Evolutionary conservation across 2,113 vertebrate species (phyloP).

Genomic region (Tachycineta bicolor): DNA sequence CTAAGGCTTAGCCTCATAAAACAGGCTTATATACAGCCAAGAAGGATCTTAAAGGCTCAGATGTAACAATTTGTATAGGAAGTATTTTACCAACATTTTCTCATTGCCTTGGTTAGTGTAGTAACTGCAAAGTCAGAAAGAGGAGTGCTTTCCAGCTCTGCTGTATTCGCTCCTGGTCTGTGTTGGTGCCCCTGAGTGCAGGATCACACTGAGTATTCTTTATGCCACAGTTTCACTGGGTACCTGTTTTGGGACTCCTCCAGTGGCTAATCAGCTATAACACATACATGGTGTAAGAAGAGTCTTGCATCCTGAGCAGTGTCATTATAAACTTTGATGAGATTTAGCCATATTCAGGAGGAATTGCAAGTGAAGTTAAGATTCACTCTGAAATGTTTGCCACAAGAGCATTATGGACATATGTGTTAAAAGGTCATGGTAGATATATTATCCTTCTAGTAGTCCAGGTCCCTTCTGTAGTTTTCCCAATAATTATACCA

Average conservation of each 20-base stretch:
- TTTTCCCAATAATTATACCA: neutral
- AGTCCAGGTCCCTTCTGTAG: neutral
- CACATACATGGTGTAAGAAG: neutral
- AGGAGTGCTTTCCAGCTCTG: neutral
- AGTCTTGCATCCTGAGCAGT: rapidly evolving
- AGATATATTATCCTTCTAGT: neutral
- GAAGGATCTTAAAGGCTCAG: neutral
- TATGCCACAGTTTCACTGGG: neutral
- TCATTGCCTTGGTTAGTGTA: neutral
- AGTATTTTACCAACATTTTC: neutral
- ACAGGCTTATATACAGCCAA: neutral
- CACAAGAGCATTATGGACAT: neutral
- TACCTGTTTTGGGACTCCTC: neutral
- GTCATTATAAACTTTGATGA: neutral
- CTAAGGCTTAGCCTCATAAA: neutral
- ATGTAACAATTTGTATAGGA: neutral
- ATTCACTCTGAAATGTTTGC: neutral
- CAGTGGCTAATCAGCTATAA: neutral
- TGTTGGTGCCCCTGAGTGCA: neutral
- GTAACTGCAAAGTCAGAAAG: neutral
- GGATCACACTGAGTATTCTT: neutral
- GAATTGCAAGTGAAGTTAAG: neutral
- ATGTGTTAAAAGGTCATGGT: neutral
- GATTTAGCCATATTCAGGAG: neutral
- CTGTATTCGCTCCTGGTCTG: neutral